phyloP scores from a whole-genome alignment of 2,113 vertebrate genomes.

The Ceratotherium simum region DNA sequence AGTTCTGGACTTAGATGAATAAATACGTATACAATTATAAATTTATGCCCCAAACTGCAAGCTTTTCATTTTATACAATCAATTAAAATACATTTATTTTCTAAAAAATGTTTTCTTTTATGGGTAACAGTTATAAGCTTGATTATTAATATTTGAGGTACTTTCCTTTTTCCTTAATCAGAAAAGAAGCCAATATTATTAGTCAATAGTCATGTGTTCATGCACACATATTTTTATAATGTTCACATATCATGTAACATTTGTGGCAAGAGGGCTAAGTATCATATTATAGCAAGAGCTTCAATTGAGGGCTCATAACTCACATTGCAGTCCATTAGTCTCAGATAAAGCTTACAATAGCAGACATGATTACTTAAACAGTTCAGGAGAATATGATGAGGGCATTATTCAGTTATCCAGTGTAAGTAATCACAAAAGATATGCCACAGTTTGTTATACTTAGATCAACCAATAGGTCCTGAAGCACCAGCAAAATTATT shows the following conservation, averaged over 20 bases:
- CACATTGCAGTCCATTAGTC: slow-evolving; percentile 51
- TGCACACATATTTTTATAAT: slow-evolving; percentile 31
- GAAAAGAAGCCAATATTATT: slow-evolving; percentile 15
- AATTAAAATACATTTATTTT: slow-evolving; percentile 8
- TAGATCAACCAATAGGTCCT: neutral
- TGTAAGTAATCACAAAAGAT: slow-evolving; percentile 59
- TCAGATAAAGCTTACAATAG: slow-evolving; percentile 63
- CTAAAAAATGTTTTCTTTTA: neutral
- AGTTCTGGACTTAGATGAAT: neutral
- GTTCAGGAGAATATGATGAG: slow-evolving; percentile 55
- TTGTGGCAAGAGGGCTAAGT: slow-evolving; percentile 59
- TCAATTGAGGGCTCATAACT: slow-evolving; percentile 50
- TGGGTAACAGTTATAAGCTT: neutral
- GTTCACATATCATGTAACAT: slow-evolving; percentile 33
- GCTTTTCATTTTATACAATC: neutral
- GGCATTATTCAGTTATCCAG: slow-evolving; percentile 22
- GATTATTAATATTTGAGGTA: neutral
- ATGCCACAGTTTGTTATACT: slow-evolving; percentile 25
- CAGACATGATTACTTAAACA: slow-evolving; percentile 68
- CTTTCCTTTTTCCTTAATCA: slow-evolving; percentile 30
- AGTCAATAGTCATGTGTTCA: slow-evolving; percentile 7
- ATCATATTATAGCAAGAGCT: slow-evolving; percentile 45
- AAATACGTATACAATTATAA: neutral
- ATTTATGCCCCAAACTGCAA: neutral
- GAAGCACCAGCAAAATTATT: neutral